phyloP scores from a whole-genome alignment of 1,140 invertebrate genomes.

The Drosophila ercepeae region DNA sequence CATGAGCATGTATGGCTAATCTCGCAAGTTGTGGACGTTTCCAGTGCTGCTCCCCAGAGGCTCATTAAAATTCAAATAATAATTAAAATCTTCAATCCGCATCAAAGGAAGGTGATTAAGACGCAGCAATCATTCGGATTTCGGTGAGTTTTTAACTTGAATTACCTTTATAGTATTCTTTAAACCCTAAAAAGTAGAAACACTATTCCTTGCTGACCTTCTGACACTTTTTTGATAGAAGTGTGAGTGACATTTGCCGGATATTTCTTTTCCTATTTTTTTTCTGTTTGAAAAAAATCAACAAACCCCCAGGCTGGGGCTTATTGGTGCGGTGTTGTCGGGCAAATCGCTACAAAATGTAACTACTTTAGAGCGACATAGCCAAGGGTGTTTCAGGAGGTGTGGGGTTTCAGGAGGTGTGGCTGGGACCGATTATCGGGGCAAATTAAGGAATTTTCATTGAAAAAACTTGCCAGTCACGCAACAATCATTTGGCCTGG shows the following conservation, averaged over 20 bases:
- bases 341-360: constrained; percentile 79
- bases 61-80: constrained; percentile 1
- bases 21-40: background rate
- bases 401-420: background rate
- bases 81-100: background rate
- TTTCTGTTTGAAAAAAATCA: constrained; percentile 35
- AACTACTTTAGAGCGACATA: constrained; percentile 77
- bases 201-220: background rate
- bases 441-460: constrained; percentile 78
- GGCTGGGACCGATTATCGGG: constrained; percentile 6
- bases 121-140: background rate
- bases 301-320: background rate
- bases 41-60: too few relatives aligned
- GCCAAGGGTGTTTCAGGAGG: background rate
- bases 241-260: constrained; percentile 19
- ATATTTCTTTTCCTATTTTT: constrained; percentile 3
- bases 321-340: constrained; percentile 53
- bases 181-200: background rate
- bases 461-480: constrained; percentile 73
- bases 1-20: background rate
- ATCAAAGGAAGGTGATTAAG: background rate
- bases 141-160: background rate
- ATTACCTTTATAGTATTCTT: too few relatives aligned
- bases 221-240: background rate
- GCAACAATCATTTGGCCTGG: constrained; percentile 74